A percentile compares a stretch with the other conserved stretches of the same genome.
phyloP scores from a whole-genome alignment of 2,113 vertebrate species.

The Sturnira hondurensis region DNA sequence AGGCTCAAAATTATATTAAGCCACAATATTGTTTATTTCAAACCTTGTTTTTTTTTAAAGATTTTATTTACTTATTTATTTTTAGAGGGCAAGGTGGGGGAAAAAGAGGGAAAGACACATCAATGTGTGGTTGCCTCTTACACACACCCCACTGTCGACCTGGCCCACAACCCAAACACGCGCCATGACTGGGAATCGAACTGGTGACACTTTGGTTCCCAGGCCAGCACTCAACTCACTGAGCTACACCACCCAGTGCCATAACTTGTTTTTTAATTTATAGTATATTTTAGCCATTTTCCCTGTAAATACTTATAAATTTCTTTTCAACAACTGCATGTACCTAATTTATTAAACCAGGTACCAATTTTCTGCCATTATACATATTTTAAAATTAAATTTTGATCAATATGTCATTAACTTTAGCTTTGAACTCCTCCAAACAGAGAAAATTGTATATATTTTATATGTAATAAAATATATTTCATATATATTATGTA shows the following conservation, averaged over 20 bases:
- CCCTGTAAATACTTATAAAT: not conserved
- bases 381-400: conserved; percentile 1
- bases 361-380: not conserved
- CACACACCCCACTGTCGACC: no score
- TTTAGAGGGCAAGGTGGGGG: no score
- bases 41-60: not conserved
- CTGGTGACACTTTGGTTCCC: no score
- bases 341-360: conserved; percentile 4
- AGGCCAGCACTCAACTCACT: no score
- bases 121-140: no score
- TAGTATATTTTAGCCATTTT: not conserved
- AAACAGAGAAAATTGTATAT: not conserved
- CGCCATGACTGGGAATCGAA: no score
- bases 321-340: not conserved
- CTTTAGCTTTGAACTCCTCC: not conserved
- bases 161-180: no score
- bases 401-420: not conserved
- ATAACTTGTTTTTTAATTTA: not conserved
- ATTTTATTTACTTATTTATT: no score
- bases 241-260: no score
- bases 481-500: not conserved
- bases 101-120: no score
- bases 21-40: not conserved
- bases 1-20: conserved; percentile 25
- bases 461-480: not conserved